Conservation (phyloP, 2,797 vertebrate species). For the Syncerus caffer region DNA sequence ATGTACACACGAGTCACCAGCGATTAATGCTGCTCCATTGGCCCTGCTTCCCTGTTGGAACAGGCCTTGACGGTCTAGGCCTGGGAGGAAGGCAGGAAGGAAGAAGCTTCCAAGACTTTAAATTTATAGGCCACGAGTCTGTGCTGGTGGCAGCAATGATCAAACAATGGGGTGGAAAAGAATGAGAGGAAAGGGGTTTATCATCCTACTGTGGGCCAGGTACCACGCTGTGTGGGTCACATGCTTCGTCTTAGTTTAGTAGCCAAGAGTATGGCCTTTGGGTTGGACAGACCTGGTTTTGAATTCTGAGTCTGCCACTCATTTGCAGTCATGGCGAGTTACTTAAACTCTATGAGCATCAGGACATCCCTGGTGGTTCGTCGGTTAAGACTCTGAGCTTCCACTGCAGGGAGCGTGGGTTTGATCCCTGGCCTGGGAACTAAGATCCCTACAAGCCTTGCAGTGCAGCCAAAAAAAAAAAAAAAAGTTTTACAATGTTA, state of each 20-base stretch:
- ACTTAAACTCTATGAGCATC: background rate
- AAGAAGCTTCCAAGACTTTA: background rate
- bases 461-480: background rate
- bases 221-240: background rate
- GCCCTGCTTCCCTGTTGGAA: background rate
- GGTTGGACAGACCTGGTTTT: background rate
- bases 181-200: background rate
- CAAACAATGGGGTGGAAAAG: background rate
- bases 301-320: background rate
- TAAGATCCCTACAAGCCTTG: background rate
- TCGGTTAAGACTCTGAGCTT: background rate
- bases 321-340: background rate
- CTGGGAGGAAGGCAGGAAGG: background rate
- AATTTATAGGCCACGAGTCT: rapidly evolving
- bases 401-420: background rate
- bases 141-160: background rate
- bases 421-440: background rate
- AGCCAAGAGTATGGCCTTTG: background rate
- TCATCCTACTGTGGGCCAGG: rapidly evolving
- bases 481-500: background rate
- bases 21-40: background rate
- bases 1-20: background rate
- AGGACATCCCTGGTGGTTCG: background rate
- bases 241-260: background rate
- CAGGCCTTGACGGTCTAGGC: background rate